phyloP scores from a whole-genome alignment of 2,797 vertebrate genomes.

The Phoeniculus purpureus region DNA sequence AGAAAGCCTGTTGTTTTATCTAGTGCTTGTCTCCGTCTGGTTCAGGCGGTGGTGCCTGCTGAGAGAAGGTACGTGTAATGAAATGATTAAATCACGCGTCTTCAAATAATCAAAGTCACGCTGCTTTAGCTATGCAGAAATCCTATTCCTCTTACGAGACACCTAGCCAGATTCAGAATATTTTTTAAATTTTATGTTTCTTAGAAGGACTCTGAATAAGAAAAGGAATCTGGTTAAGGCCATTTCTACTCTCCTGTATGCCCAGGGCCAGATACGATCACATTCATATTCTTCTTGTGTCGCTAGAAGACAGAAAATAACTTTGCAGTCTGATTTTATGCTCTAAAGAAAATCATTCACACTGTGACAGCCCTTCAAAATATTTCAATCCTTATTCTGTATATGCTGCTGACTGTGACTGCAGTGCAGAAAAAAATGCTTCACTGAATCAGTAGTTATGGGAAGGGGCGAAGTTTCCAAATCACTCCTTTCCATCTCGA shows the following conservation, averaged over 20 bases:
- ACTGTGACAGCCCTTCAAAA: slow-evolving; percentile 65
- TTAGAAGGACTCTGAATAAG: slow-evolving; percentile 27
- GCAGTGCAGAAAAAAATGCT: background rate
- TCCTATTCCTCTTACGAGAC: slow-evolving; percentile 17
- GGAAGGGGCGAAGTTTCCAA: slow-evolving; percentile 27
- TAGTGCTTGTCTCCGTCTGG: slow-evolving; percentile 45
- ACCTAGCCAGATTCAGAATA: slow-evolving; percentile 31
- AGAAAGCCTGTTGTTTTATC: slow-evolving; percentile 42
- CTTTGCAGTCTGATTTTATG: slow-evolving; percentile 62
- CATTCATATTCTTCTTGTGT: slow-evolving; percentile 63
- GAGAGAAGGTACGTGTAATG: slow-evolving; percentile 65
- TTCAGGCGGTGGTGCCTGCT: slow-evolving; percentile 45
- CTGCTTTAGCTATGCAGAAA: slow-evolving; percentile 56
- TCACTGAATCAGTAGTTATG: slow-evolving; percentile 36
- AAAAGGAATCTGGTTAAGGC: slow-evolving; percentile 5
- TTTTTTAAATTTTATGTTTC: slow-evolving; percentile 42
- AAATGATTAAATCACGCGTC: slow-evolving; percentile 64
- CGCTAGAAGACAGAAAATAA: slow-evolving; percentile 51
- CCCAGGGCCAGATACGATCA: slow-evolving; percentile 37
- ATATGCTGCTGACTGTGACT: slow-evolving; percentile 52
- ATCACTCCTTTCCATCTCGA: slow-evolving; percentile 28
- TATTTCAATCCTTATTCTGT: slow-evolving; percentile 59
- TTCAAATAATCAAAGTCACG: slow-evolving; percentile 58
- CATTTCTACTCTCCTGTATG: slow-evolving; percentile 16
- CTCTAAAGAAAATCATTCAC: slow-evolving; percentile 64